Evolutionary conservation across 2,888 invertebrate genomes (phyloP).

Genomic region (Spisula solida): DNA sequence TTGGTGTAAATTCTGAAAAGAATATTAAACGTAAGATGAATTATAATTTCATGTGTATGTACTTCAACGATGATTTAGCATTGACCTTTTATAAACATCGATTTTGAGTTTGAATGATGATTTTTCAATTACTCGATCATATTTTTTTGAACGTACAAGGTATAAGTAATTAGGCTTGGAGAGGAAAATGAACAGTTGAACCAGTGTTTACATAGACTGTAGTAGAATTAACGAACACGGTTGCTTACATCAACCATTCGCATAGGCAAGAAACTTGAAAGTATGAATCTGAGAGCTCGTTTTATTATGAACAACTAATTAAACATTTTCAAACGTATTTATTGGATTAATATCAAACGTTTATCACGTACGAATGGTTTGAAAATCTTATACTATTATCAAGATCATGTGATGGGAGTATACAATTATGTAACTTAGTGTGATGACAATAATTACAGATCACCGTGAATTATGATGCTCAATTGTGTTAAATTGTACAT

Average conservation of each 20-base stretch:
- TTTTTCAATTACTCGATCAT: not conserved
- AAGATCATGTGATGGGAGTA: not conserved
- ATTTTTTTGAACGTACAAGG: no score
- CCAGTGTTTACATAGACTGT: not conserved
- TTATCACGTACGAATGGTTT: not conserved
- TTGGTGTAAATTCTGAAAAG: not conserved
- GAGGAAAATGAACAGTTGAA: not conserved
- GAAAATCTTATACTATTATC: not conserved
- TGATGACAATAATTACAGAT: not conserved
- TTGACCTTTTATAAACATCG: not conserved
- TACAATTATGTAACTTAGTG: not conserved
- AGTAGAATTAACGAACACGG: not conserved
- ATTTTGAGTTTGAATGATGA: not conserved
- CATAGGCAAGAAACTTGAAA: no score
- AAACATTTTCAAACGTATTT: not conserved
- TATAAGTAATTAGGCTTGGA: not conserved
- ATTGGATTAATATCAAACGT: not conserved
- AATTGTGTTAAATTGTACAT: not conserved
- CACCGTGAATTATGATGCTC: not conserved
- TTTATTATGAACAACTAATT: not conserved
- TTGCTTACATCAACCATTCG: not conserved
- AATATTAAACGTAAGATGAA: conserved; percentile 10
- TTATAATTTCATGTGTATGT: not conserved
- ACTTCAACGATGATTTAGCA: not conserved
- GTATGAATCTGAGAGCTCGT: not conserved